Evolutionary conservation across 2,888 invertebrate genomes (phyloP).

Genomic region (Agonopterix arenella): DNA sequence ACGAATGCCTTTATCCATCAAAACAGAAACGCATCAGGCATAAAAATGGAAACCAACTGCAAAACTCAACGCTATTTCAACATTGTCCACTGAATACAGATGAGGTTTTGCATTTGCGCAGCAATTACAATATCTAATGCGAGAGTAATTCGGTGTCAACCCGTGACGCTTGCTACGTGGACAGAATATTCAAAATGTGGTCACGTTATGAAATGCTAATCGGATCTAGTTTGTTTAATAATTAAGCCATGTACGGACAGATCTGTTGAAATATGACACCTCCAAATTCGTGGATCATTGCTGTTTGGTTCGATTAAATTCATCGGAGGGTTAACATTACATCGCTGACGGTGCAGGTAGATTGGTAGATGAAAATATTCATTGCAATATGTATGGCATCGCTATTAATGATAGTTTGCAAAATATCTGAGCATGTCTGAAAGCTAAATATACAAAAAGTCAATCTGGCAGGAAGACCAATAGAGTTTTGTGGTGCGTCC

Average conservation of each 20-base stretch:
- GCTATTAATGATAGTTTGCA: too few species aligned
- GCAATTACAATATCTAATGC: conserved; percentile 45
- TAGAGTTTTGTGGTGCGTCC: too few species aligned
- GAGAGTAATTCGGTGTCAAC: conserved; percentile 33
- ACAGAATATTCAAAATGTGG: conserved; percentile 5
- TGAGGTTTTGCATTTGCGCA: conserved; percentile 38
- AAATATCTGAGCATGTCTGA: too few species aligned
- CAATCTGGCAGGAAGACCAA: too few species aligned
- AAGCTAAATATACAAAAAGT: too few species aligned
- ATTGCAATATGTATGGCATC: too few species aligned
- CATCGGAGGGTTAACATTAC: too few species aligned
- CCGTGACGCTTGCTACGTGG: conserved; percentile 9
- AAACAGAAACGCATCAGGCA: background rate
- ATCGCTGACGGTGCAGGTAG: too few species aligned
- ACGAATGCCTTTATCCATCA: background rate
- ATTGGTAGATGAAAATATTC: too few species aligned
- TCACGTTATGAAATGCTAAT: conserved; percentile 21
- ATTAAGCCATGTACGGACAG: conserved; percentile 12
- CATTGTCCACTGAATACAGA: conserved; percentile 27
- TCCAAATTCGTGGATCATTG: too few species aligned
- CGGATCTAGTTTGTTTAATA: conserved; percentile 23
- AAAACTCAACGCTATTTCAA: background rate
- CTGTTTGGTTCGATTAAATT: too few species aligned
- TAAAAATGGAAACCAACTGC: conserved; percentile 2
- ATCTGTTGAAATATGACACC: too few species aligned